Base-by-base conservation (phyloP, 2,797 vertebrate genomes). In the Masticophis lateralis region DNA sequence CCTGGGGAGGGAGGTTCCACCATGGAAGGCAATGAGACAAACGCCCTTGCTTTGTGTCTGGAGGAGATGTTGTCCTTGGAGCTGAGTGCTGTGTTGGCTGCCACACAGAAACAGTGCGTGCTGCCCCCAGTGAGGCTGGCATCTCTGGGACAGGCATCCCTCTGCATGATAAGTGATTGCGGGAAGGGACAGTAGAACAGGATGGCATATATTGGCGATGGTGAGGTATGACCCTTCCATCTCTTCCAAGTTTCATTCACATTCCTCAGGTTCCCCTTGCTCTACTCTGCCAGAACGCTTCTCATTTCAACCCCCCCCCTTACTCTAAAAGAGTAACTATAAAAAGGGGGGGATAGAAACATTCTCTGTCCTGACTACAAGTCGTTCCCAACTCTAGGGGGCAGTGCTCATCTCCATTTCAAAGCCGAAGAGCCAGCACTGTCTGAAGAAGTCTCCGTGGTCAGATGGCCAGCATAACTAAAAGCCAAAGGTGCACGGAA, bases 11-110 rank as follows among this genome's bases (percentile, higher is more conserved):
- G 37, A 56, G 56, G 51, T 51, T 0, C 55, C 12, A 16, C 5
- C 14, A 25, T 13, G 37, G 60, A 55, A 83, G 60, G 47, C 56
- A 47, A n/a, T 2, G 59, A 93, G 93, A 66, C n/a, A 6, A 69
- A n/a, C 20, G 32, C 57, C 91, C 93, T 88, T 32, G 90, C 51
- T 5, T 43, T 11, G 16, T 22, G 87, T 88, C 74, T 89, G 22
- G 63, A 90, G 92, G 93, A 90, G 66, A 60, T 0, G 3, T 8
- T 25, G 96, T 93, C 96, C 94, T 93, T 94, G 91, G 91, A 86
- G 88, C 88, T 88, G 88, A 83, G 92, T 57, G 32, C 32, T 56
- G 56, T 55, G 60, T 87, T 93, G 94, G 94, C 94, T 89, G 94
- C 89, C 14, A 87, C 61, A 47, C 47, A 89, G 87, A 51, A 90